Evolutionary conservation across 2,888 invertebrate species (phyloP), one percentile per base, ranked within the genome.

Genomic region (Drosophila falleni): DNA sequence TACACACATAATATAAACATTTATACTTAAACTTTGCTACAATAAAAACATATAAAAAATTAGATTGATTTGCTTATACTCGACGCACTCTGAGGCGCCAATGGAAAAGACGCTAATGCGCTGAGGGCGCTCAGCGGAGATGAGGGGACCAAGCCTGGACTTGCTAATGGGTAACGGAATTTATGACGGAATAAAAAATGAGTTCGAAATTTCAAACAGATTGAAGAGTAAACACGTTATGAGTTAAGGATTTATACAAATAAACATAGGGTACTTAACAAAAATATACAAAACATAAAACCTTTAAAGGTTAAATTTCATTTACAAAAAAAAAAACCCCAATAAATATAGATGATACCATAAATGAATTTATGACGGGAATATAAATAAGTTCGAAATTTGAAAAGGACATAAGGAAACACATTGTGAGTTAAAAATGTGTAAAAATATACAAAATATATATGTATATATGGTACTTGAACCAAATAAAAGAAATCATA

Each of bases 81-180:
- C 16, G 37, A 55, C n/a, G 15, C 11, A 19, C 42, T 19, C 42
- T 47, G 13, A 37, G 63, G 56, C 74, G 68, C 59, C 69, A 60
- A 51, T 39, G 53, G 51, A 39, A 3, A 42, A 49, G 55, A 37
- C 59, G 76, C 56, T 75, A 71, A 73, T 61, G 39, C 37, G 26
- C 10, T 50, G 39, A 37, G 46, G 26, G 10, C 11, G n/a, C 6
- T 2, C 11, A 13, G 29, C 6, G 29, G 3, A n/a, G 6, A 35
- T 23, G 15, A 23, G 31, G 33, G 31, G 33, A 11, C 1, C 3
- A 15, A 3, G 33, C 15, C 47, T 51, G 35, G 37, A 64, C 15
- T 44, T 59, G 74, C 68, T 74, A 74, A 73, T 60, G 47, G 29
- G n/a, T 54, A 56, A 42, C 46, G 74, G 63, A 49, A 73, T 73